Conservation (phyloP, 2,888 invertebrate genomes). For the Acheta domesticus region DNA sequence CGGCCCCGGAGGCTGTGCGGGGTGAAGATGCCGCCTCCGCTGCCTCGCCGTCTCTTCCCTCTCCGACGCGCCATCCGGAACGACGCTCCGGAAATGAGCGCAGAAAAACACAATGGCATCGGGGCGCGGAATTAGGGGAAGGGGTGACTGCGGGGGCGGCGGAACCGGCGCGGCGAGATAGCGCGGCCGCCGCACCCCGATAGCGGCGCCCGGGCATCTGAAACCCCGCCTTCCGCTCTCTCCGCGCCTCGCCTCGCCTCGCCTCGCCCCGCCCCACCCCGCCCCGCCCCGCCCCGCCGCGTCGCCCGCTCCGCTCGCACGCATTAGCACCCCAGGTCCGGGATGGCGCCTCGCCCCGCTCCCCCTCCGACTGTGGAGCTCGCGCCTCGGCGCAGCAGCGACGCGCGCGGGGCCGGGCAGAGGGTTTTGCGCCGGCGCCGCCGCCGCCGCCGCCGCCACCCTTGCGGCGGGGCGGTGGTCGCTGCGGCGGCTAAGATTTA, state of each 20-base stretch:
- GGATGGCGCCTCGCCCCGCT: too few relatives aligned
- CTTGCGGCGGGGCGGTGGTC: background rate
- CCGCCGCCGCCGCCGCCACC: background rate
- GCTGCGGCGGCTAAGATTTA: slow-evolving; percentile 6
- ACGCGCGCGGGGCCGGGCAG: too few relatives aligned
- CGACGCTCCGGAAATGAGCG: background rate
- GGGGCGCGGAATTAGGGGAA: background rate
- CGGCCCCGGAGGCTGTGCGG: too few relatives aligned
- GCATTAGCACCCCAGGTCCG: too few relatives aligned
- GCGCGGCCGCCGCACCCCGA: background rate
- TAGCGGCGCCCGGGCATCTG: background rate
- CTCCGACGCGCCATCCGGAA: background rate
- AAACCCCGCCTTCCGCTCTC: background rate
- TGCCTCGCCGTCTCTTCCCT: too few relatives aligned
- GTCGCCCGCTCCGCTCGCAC: too few relatives aligned
- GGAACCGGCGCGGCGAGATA: background rate
- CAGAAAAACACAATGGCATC: slow-evolving; percentile 1
- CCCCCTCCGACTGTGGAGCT: too few relatives aligned
- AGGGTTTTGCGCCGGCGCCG: too few relatives aligned
- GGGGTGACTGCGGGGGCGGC: background rate
- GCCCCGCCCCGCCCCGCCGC: too few relatives aligned
- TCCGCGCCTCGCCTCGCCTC: background rate
- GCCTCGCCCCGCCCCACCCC: background rate
- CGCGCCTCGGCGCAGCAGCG: too few relatives aligned
- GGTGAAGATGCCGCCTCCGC: too few relatives aligned